Percentiles rank a stretch among this genome's conserved stretches.
Conservation (phyloP, 2,888 invertebrate genomes). For the Taenaris catops region DNA sequence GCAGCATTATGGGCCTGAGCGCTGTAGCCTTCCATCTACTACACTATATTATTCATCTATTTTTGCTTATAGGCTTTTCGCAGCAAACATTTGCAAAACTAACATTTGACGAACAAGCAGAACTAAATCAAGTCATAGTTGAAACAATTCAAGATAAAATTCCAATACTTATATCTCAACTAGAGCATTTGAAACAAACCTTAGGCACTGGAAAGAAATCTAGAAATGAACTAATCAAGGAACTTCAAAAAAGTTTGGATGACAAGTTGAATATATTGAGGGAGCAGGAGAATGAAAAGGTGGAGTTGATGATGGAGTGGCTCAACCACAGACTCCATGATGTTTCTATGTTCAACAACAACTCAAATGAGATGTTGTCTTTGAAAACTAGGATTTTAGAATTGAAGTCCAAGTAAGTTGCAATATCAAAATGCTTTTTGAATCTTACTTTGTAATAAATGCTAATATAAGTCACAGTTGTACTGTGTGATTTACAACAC, state of each 20-base stretch:
- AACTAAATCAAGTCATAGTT: conserved; percentile 59
- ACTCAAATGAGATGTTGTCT: conserved; percentile 52
- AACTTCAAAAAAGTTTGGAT: conserved; percentile 51
- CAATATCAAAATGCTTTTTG: too few species aligned
- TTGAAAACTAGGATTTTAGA: conserved; percentile 60
- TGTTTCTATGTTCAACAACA: conserved; percentile 45
- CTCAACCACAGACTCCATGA: conserved; percentile 52
- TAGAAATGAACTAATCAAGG: conserved; percentile 40
- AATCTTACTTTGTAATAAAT: too few species aligned
- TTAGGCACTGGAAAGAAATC: conserved; percentile 31
- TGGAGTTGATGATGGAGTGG: conserved; percentile 70
- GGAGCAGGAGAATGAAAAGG: conserved; percentile 61
- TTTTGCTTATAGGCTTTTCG: conserved; percentile 68
- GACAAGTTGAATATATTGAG: conserved; percentile 50
- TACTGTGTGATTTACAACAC: too few species aligned
- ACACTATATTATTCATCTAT: too few species aligned
- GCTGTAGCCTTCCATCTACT: too few species aligned
- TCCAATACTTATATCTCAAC: conserved; percentile 44
- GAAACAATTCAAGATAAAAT: conserved; percentile 54
- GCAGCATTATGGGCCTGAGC: too few species aligned
- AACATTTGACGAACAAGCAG: conserved; percentile 62
- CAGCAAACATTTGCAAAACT: conserved; percentile 52
- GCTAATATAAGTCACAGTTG: too few species aligned
- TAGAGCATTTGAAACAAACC: conserved; percentile 43
- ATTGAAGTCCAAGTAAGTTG: conserved; percentile 66